Percentiles rank a stretch among this genome's conserved stretches.
phyloP scores from a whole-genome alignment of 2,888 invertebrate genomes.

The Spodoptera littoralis region DNA sequence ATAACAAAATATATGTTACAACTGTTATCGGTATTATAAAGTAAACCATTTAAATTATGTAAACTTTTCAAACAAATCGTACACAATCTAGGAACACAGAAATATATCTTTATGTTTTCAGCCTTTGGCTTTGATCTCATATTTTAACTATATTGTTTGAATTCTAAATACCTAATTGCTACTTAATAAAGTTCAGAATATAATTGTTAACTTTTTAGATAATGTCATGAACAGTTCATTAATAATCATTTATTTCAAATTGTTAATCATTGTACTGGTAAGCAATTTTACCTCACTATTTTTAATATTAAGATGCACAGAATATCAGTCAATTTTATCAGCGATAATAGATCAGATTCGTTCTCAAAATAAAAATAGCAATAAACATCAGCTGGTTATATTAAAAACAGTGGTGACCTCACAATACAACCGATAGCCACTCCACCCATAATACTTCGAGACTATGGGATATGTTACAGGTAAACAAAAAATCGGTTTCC shows the following conservation, averaged over 20 bases:
- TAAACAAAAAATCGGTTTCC: slow-evolving; percentile 47
- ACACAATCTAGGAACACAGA: slow-evolving; percentile 32
- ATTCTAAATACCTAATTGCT: neutral
- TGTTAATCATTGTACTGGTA: no score
- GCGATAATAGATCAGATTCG: neutral
- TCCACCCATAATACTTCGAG: slow-evolving; percentile 13
- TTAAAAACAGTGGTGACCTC: slow-evolving; percentile 13
- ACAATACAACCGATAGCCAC: slow-evolving; percentile 20
- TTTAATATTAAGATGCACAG: no score
- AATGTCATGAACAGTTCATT: no score
- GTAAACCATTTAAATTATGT: slow-evolving; percentile 53
- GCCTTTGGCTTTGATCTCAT: slow-evolving; percentile 31
- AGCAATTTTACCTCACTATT: no score
- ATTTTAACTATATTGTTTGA: slow-evolving; percentile 21
- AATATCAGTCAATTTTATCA: neutral
- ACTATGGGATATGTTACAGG: slow-evolving; percentile 34
- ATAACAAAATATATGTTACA: slow-evolving; percentile 67
- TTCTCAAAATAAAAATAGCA: neutral
- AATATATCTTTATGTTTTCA: slow-evolving; percentile 36
- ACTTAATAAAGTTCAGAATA: neutral
- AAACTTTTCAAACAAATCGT: slow-evolving; percentile 50
- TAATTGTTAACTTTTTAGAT: no score
- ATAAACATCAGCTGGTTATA: slow-evolving; percentile 1
- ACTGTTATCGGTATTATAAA: slow-evolving; percentile 49
- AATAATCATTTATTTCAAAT: no score